Conservation (phyloP, 2,797 vertebrate genomes). For the Enoplosus armatus region DNA sequence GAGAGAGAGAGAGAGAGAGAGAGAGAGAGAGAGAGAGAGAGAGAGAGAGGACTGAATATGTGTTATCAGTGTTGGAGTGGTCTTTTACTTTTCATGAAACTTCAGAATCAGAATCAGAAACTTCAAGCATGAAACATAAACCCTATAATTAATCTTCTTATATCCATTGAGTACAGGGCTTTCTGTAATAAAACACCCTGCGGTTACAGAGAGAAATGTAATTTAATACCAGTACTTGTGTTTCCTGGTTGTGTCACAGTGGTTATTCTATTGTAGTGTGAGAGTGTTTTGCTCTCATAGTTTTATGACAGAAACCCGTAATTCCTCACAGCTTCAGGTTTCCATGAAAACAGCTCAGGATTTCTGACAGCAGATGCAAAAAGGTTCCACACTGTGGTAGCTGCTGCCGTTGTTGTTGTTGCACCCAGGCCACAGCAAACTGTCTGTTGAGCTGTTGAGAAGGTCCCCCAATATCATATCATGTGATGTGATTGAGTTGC, state of each 20-base stretch:
- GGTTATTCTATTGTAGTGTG: slow-evolving; percentile 25
- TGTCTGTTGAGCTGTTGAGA: slow-evolving; percentile 11
- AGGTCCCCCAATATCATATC: slow-evolving; percentile 11
- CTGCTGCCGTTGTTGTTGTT: neutral
- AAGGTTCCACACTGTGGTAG: neutral
- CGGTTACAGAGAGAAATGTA: slow-evolving; percentile 45
- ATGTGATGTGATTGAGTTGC: slow-evolving; percentile 22
- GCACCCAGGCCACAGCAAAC: neutral
- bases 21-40: neutral
- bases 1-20: neutral
- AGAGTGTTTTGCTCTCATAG: slow-evolving; percentile 24
- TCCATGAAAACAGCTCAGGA: slow-evolving; percentile 9
- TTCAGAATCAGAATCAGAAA: slow-evolving; percentile 1
- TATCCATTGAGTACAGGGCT: slow-evolving; percentile 16
- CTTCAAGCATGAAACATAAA: slow-evolving; percentile 30
- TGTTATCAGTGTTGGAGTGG: neutral
- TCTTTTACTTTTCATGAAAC: too few relatives aligned
- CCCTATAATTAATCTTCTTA: slow-evolving; percentile 33
- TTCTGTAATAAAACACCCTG: slow-evolving; percentile 41
- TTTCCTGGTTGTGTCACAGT: slow-evolving; percentile 43
- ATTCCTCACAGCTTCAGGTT: slow-evolving; percentile 9
- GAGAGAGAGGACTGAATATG: neutral
- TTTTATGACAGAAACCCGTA: slow-evolving; percentile 14
- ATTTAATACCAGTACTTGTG: slow-evolving; percentile 50
- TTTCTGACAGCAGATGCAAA: slow-evolving; percentile 7